Evolutionary conservation across 2,113 vertebrate genomes (phyloP).

Genomic region (Jaculus jaculus): DNA sequence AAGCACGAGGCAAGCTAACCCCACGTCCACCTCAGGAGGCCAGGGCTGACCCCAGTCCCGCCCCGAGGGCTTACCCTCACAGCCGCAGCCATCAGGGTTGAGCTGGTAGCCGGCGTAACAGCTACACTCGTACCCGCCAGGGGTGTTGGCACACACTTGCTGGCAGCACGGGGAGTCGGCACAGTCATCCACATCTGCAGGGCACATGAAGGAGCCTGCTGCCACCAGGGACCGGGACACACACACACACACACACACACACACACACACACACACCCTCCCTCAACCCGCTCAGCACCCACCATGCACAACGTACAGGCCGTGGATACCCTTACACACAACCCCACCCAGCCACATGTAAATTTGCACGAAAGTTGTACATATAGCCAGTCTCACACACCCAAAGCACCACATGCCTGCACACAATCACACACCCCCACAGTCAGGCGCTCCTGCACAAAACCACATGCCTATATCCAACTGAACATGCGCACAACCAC

Average conservation of each 20-base stretch:
- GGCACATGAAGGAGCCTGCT: neutral
- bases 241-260: accelerated
- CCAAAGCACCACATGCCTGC: neutral
- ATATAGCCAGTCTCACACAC: neutral
- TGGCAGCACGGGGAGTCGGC: constrained; percentile 89
- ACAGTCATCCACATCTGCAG: constrained; percentile 93
- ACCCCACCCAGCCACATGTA: neutral
- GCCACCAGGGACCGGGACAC: neutral
- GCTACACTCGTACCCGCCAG: constrained; percentile 94
- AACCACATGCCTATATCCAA: neutral
- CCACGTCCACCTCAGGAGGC: accelerated
- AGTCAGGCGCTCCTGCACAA: neutral
- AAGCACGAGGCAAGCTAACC: neutral
- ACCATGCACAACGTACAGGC: too few species aligned
- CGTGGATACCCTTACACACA: too few species aligned
- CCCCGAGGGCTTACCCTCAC: constrained; percentile 87
- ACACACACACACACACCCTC: accelerated
- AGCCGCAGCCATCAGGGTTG: constrained; percentile 89
- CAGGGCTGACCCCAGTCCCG: accelerated
- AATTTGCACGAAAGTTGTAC: neutral
- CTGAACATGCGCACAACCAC: neutral
- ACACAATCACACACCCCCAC: neutral
- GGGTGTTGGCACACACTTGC: constrained; percentile 94
- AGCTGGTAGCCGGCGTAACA: constrained; percentile 92
- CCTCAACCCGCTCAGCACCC: neutral